Percentiles rank a stretch among this genome's conserved stretches.
Conservation (phyloP, 2,888 invertebrate genomes). For the Trachelus tabidus region DNA sequence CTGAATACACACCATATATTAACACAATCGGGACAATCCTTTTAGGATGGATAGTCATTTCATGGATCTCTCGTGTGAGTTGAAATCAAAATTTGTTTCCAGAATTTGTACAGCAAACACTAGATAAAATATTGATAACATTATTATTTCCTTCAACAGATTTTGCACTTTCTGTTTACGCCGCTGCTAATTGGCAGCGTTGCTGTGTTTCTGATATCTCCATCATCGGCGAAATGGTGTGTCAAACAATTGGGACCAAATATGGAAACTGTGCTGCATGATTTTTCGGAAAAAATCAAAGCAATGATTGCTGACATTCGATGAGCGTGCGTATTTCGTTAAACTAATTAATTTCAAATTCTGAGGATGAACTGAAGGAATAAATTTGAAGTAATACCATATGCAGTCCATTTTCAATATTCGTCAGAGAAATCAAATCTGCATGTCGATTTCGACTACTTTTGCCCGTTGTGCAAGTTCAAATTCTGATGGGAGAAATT, state of each 20-base stretch:
- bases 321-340: neutral
- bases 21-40: slow-evolving; percentile 51
- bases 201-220: slow-evolving; percentile 49
- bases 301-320: neutral
- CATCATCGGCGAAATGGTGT: slow-evolving; percentile 48
- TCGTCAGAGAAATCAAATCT: neutral
- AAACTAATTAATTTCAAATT: neutral
- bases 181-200: slow-evolving; percentile 42
- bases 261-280: slow-evolving; percentile 21
- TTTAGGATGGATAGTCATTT: slow-evolving; percentile 55
- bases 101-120: neutral
- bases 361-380: neutral
- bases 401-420: neutral
- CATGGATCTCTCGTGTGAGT: slow-evolving; percentile 52
- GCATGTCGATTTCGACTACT: neutral
- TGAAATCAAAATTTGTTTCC: neutral
- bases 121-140: neutral
- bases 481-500: neutral
- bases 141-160: slow-evolving; percentile 26
- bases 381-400: neutral
- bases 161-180: slow-evolving; percentile 43
- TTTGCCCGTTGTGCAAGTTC: neutral
- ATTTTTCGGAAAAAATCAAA: neutral
- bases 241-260: slow-evolving; percentile 36
- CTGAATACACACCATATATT: slow-evolving; percentile 46